Evolutionary conservation across 2,888 invertebrate species (phyloP).

Genomic region (Eristalis pertinax): DNA sequence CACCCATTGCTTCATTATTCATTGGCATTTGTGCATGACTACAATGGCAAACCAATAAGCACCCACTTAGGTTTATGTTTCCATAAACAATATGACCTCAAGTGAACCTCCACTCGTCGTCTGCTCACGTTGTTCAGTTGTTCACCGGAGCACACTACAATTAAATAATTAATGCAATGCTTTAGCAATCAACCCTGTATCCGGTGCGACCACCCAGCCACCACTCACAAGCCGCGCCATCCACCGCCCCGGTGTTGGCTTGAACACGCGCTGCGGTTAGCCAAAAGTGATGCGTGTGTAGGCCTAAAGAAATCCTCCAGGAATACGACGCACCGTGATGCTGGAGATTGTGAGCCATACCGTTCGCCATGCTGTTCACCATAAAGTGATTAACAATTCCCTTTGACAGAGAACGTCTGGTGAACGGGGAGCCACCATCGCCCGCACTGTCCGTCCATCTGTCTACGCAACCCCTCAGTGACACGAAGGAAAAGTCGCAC

Average conservation of each 20-base stretch:
- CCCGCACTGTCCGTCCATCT: background rate
- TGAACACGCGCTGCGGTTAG: conserved; percentile 32
- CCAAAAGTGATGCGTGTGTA: conserved; percentile 30
- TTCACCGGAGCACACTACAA: conserved; percentile 24
- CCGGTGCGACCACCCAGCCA: background rate
- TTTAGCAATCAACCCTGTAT: conserved; percentile 18
- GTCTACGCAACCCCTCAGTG: background rate
- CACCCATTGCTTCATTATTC: conserved; percentile 56
- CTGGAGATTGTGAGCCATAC: conserved; percentile 43
- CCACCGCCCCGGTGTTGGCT: background rate
- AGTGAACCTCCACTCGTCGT: conserved; percentile 31
- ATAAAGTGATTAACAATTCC: conserved; percentile 68
- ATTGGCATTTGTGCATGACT: conserved; percentile 64
- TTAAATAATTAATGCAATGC: conserved; percentile 67
- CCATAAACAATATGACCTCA: conserved; percentile 68
- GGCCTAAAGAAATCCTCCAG: conserved; percentile 50
- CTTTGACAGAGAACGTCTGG: conserved; percentile 35
- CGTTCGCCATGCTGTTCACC: conserved; percentile 33
- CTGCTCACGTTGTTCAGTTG: background rate
- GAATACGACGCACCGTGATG: conserved; percentile 34
- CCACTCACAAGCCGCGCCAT: background rate
- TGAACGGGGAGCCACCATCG: background rate
- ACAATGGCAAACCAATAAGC: conserved; percentile 68
- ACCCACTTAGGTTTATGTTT: conserved; percentile 67
- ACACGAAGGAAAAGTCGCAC: conserved; percentile 1